Base-by-base conservation (phyloP, 2,888 invertebrate genomes). In the Melipona bicolor region DNA sequence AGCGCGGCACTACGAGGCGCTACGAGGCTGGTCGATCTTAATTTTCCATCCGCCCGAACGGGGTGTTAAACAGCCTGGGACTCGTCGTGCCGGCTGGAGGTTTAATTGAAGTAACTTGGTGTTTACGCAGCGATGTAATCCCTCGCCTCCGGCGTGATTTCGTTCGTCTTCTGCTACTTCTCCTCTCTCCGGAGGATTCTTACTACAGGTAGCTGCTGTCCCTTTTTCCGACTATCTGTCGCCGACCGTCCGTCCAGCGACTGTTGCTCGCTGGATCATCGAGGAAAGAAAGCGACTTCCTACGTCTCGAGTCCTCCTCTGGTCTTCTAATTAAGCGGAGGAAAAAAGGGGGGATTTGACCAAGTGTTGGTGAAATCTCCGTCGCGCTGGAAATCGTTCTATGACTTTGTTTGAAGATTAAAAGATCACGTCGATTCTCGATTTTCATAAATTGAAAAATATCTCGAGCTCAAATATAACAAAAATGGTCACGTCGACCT, bases 11-110 rank as follows among this genome's bases (percentile, higher is more conserved):
- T n/a, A n/a, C n/a, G n/a, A n/a, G 59, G 32, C 43, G 9, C 9
- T 36, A 43, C 36, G 6, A 36, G 43, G 9, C 43, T 59, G 74
- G 81, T 74, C 70, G 81, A 74, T 82, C 81, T 82, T 81, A 82
- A 82, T 81, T 81, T 81, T 82, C 82, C 74, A 75, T 82, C 74
- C 74, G 82, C 81, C 75, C 70, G 65, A 81, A 82, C 73, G 56
- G 74, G 70, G 70, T 82, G 81, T 81, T 81, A 81, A 82, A 82
- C 65, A 74, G 27, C 32, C 24, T 70, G 65, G 56, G 64, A 81
- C 82, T 81, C 74, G 21, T 54, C 52, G 64, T 54, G 27, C 59
- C 36, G 59, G 49, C 64, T 27, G 43, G 50, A 49, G 56, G 61
- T 74, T 81, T 75, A 75, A 81, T 82, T 82, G 81, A 81, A 70